Evolutionary conservation across 1,140 invertebrate genomes (phyloP), one percentile per base, ranked within the genome.

Genomic region (Octopus bimaculoides): DNA sequence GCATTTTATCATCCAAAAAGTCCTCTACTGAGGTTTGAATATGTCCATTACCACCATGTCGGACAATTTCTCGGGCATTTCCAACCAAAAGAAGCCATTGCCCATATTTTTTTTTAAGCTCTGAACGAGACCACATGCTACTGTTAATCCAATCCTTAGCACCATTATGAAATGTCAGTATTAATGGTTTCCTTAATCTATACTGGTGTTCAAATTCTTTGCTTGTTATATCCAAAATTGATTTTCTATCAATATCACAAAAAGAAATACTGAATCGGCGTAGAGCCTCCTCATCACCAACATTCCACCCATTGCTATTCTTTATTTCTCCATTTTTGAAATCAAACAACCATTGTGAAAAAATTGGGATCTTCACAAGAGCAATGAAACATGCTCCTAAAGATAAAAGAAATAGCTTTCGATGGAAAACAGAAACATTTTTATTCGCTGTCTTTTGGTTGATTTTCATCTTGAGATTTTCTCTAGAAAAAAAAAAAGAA

Each of bases 1-100:
- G 76, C 82, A 87, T 85, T 14, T 86, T 53, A 7, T 83, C 80
- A 75, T 84, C 84, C 5, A 87, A 78, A 81, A 84, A 89, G 7
- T 87, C 75, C 1, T 80, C 77, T 77, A 89, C 85, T 0, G 85
- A 84, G 8, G 84, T 84, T 26, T 81, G 76, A 0, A 84, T 52
- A 78, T 88, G 80, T n/a, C 87, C 87, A 73, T 85, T 85, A 12
- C 88, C 88, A 5, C 88, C 87, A n/a, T 80, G 79, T 6, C 86
- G 82, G 0, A 89, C 87, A 61, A 89, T 88, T 75, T 89, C 88
- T 17, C 83, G 66, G 5, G 87, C 84, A 53, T 84, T 85, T 14
- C 88, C 88, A n/a, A 84, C 84, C 41, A 79, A 69, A 8, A 88
- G 77, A 7, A 56, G 78, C 87, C 85, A 86, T 52, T 87, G 54